Conservation (phyloP, 30 jellyfish, hydroid and myxozoan species). For the Chironex yamaguchii region DNA sequence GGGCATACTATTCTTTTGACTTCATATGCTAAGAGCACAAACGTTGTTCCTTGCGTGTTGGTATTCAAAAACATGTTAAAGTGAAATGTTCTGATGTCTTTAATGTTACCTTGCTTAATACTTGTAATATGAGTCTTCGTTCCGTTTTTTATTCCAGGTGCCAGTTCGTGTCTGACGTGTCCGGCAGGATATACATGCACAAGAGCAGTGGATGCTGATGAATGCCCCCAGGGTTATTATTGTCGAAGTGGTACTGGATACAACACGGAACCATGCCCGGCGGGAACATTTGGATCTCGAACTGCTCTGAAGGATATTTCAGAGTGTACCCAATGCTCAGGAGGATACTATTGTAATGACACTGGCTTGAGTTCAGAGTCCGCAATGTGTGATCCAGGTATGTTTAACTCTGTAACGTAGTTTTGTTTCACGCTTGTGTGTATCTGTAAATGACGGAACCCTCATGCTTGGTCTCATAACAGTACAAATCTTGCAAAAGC, state of each 20-base stretch:
- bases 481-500: too few relatives aligned
- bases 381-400: constrained; percentile 90
- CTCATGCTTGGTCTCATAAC: too few relatives aligned
- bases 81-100: too few relatives aligned
- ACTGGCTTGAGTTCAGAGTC: constrained; percentile 80
- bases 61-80: too few relatives aligned
- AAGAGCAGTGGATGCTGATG: constrained; percentile 81
- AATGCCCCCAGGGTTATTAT: constrained; percentile 88
- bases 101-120: too few relatives aligned
- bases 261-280: constrained; percentile 84
- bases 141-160: constrained; percentile 50
- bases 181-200: constrained; percentile 95
- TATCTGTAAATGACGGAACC: too few relatives aligned
- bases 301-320: constrained; percentile 50
- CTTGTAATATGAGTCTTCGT: background rate
- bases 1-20: too few relatives aligned
- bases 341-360: constrained; percentile 86
- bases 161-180: constrained; percentile 74
- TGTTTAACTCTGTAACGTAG: too few relatives aligned
- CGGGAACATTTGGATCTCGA: constrained; percentile 91
- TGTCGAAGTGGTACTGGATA: constrained; percentile 92
- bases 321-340: constrained; percentile 92
- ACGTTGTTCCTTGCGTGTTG: too few relatives aligned
- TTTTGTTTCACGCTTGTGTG: too few relatives aligned
- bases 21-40: too few relatives aligned